Evolutionary conservation across 2,797 vertebrate genomes (phyloP).

Genomic region (Gobio occitaniae): DNA sequence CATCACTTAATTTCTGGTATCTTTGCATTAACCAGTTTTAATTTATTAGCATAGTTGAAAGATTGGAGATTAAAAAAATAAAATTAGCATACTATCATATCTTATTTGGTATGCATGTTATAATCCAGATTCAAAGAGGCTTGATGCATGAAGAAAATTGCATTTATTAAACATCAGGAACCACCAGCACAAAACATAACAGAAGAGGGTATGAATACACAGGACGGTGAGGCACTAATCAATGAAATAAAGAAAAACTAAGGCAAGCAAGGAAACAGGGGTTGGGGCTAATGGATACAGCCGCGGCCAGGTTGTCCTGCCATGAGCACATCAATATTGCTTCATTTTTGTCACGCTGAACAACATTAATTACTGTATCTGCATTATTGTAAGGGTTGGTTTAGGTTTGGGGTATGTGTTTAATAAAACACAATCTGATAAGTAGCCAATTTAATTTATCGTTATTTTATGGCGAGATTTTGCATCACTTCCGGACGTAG

Average conservation of each 20-base stretch:
- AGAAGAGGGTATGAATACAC: not conserved
- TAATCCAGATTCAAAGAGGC: not conserved
- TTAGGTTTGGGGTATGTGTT: too few species aligned
- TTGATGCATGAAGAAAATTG: not conserved
- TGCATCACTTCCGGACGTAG: too few species aligned
- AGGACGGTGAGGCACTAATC: not conserved
- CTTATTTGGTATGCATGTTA: not conserved
- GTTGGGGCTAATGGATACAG: too few species aligned
- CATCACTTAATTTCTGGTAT: not conserved
- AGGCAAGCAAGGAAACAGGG: not conserved
- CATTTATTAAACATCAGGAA: not conserved
- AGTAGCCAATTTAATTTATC: too few species aligned
- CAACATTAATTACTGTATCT: too few species aligned
- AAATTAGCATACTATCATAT: not conserved
- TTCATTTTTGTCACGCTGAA: too few species aligned
- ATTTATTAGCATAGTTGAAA: not conserved
- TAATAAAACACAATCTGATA: too few species aligned
- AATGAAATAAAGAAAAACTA: not conserved
- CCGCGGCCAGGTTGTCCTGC: too few species aligned
- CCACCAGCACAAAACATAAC: not conserved
- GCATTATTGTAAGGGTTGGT: too few species aligned
- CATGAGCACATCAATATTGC: too few species aligned
- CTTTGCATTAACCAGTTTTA: not conserved
- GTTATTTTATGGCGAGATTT: too few species aligned
- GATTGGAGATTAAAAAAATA: not conserved